A percentile compares a stretch with the other conserved stretches of the same genome.
Conservation (phyloP, 1,140 invertebrate genomes). For the Venustaconcha ellipsiformis region DNA sequence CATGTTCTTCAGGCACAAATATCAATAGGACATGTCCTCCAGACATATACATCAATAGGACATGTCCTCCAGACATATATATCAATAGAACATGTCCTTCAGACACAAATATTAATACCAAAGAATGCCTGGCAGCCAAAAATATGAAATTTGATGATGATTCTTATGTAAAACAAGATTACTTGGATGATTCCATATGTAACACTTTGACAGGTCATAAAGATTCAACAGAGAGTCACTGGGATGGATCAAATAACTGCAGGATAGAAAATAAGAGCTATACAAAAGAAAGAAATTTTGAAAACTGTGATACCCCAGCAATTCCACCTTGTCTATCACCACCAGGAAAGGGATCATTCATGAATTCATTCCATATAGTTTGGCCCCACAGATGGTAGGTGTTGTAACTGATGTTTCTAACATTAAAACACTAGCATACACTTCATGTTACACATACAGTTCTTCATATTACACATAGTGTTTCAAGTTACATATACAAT, state of each 20-base stretch:
- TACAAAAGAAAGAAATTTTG: background rate
- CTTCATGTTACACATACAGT: too few species aligned
- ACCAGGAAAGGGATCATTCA: background rate
- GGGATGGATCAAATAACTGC: background rate
- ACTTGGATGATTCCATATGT: too few species aligned
- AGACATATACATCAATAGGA: background rate
- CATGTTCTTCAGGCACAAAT: background rate
- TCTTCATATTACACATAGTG: too few species aligned
- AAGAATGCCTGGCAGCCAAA: too few species aligned
- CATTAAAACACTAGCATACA: too few species aligned
- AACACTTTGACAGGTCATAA: background rate
- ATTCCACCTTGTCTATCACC: background rate
- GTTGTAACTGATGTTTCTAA: background rate
- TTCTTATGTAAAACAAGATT: too few species aligned
- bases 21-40: too few species aligned
- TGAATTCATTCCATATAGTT: slow-evolving; percentile 75
- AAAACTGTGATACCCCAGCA: background rate
- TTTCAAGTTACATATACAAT: too few species aligned
- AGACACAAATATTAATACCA: background rate
- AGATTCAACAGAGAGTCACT: background rate
- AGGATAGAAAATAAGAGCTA: background rate
- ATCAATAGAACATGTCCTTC: background rate
- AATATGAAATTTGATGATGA: too few species aligned
- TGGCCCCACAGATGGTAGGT: slow-evolving; percentile 82
- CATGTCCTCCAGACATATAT: background rate